These are phyloP conservation scores for Dasyurus viverrinus DNA, from an alignment of 2,113 vertebrate species.

Conservation along the genomic window DNA sequence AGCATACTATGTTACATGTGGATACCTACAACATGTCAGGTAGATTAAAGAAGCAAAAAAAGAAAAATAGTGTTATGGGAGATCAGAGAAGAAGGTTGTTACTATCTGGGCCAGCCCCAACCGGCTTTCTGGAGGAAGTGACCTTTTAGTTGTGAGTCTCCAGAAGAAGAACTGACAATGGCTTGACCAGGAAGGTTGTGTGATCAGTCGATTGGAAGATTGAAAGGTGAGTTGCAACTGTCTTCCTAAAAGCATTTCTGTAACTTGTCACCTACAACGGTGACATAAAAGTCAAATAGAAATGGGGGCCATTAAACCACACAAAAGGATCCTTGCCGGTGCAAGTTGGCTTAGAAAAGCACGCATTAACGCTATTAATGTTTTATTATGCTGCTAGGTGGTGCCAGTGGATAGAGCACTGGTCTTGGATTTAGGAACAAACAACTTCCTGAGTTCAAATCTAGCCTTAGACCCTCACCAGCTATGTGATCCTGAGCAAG, in stretches of 20 bases:
- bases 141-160: background rate
- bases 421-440: background rate
- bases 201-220: background rate
- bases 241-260: background rate
- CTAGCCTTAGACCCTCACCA: background rate
- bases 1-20: background rate
- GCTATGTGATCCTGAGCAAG: background rate
- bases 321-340: background rate
- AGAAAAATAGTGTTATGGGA: background rate
- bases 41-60: background rate
- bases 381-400: background rate
- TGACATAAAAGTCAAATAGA: background rate
- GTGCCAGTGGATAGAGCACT: background rate
- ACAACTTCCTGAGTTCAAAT: background rate
- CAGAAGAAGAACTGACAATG: background rate
- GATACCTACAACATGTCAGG: background rate
- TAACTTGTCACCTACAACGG: background rate
- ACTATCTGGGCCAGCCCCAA: background rate
- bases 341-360: background rate
- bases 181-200: background rate
- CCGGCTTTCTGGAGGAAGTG: background rate
- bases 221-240: background rate
- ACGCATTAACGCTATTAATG: background rate
- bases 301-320: background rate
- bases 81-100: background rate